Base-by-base conservation (phyloP, 2,888 invertebrate genomes). In the Hedya salicella region DNA sequence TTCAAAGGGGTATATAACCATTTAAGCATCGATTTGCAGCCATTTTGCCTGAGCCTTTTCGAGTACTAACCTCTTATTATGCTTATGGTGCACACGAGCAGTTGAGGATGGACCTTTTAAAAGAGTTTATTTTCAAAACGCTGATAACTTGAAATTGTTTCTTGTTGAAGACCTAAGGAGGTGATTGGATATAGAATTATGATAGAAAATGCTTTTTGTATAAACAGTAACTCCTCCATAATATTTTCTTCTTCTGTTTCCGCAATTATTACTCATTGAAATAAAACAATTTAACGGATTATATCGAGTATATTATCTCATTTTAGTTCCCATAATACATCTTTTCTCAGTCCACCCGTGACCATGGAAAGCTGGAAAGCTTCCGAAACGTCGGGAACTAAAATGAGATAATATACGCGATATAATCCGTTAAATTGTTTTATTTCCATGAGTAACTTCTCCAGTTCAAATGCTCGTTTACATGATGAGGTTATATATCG, bases 41-140 rank as follows among this genome's bases (percentile, higher is more conserved):
- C 62, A 25, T 54, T 42, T 46, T 40, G 13, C 42, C 39, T 52
- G 0, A 50, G 65, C 46, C 17, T 42, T 25, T 25, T 17, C 52
- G 30, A 44, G 36, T 16, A n/a, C 11, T 17, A 39, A 14, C 44
- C 59, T 21, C 59, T 44, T 21, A 59, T 65, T 65, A 53, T 36
- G 36, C 50, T 44, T n/a, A 59, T 50, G 36, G 36, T 40, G 50
- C 52, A 49, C 25, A 53, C 52, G 30, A 50, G 42, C 36, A 40
- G 49, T 19, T n/a, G 19, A 36, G 8, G 1, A 36, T 2, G 9
- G 36, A 9, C 9, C 2, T 9, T 36, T 36, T 2, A 2, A 36
- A 36, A 11, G 9, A 9, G 36, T 2, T 11, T 36, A 9, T 36
- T 36, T 36, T 6, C 36, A 36, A 36, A 9, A 9, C 9, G 6